Evolutionary conservation across 2,113 vertebrate genomes (phyloP), one percentile per base, ranked within the genome.

Genomic region (Fregetta grallaria): DNA sequence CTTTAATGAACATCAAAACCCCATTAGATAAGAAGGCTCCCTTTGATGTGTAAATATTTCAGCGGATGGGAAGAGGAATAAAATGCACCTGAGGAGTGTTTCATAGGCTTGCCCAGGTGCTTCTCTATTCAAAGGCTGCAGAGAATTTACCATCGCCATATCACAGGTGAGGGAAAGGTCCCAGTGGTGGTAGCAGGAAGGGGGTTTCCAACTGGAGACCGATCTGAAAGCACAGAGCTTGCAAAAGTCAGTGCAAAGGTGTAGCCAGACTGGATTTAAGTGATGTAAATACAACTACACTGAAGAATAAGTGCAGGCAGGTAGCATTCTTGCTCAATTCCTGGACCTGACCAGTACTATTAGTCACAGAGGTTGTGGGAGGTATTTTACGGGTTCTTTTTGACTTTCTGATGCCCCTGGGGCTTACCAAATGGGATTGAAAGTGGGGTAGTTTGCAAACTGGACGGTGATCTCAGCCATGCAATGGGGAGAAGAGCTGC

Each of bases 11-110:
- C 66, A 76, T 49, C 77, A 52, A 79, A 72, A 27, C 68, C 38
- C 15, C 19, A 2, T 18, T 67, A 34, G 56, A 56, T 47, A 71
- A 84, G 30, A 63, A 52, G 15, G 36, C 23, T 91, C 40, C 19
- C 66, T 91, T 91, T 91, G 80, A 91, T 85, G 65, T 95, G 58
- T 44, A 78, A 91, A 87, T 91, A 56, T 71, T 84, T 63, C 44
- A 26, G 52, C 0, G 14, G 53, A 50, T 34, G 44, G 61, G 26
- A 67, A 83, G 67, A 90, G 42, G 71, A 91, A 75, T 52, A 59
- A 89, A 79, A 67, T 58, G 56, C 75, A 76, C 38, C 45, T 10
- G 26, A 83, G 73, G 53, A 89, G 80, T 3, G 29, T 91, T 96
- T 87, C 55, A 11, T 23, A 49, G 59, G 32, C 70, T 65, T 72